These are phyloP conservation scores for Dasysyrphus tricinctus DNA, from an alignment of 2,888 invertebrate genomes.

Conservation along the genomic window DNA sequence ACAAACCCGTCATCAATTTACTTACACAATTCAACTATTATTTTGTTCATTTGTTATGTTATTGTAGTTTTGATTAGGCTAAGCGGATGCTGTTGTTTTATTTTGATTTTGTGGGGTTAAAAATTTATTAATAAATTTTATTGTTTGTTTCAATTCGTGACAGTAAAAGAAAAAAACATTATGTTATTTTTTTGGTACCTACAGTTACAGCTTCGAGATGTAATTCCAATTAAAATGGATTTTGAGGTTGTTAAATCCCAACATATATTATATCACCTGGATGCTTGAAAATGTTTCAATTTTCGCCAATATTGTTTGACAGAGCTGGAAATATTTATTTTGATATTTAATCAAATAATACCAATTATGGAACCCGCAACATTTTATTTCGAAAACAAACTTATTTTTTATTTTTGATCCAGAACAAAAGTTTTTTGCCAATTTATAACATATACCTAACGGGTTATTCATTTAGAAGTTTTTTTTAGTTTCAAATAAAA, in stretches of 20 bases:
- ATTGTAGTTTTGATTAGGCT: constrained; percentile 6
- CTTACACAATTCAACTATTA: constrained; percentile 47
- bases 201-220: no score
- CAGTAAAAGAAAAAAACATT: neutral
- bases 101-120: constrained; percentile 46
- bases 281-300: neutral
- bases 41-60: constrained; percentile 10
- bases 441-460: no score
- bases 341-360: neutral
- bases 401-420: no score
- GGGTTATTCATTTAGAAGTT: no score
- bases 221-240: constrained; percentile 3
- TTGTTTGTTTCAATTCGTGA: constrained; percentile 18
- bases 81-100: constrained; percentile 63
- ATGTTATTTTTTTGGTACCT: neutral
- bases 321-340: neutral
- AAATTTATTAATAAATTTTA: constrained; percentile 70
- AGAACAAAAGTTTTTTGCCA: no score
- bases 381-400: no score
- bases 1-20: constrained; percentile 74
- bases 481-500: no score
- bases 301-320: neutral
- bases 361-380: neutral
- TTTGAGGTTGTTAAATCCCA: neutral
- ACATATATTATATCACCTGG: neutral